These are phyloP conservation scores for Pontoporia blainvillei DNA, from an alignment of 2,113 vertebrate species.

Conservation along the genomic window DNA sequence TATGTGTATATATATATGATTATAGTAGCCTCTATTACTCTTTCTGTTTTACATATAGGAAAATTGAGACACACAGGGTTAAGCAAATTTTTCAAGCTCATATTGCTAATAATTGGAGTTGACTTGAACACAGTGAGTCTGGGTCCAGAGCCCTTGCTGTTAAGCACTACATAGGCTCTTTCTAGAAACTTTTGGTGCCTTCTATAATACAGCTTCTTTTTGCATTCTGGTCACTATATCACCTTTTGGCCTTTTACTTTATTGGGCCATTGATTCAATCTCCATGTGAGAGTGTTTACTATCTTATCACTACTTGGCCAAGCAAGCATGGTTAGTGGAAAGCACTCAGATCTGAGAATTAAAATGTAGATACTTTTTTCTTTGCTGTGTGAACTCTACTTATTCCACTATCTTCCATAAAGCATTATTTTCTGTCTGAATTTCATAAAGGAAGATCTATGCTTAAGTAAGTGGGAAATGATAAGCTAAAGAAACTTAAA, in stretches of 20 bases:
- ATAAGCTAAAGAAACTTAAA: neutral
- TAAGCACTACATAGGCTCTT: neutral
- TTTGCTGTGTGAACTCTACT: neutral
- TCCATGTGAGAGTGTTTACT: neutral
- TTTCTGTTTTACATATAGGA: neutral
- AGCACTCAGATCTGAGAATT: neutral
- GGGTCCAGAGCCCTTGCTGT: neutral
- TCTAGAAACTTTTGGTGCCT: neutral
- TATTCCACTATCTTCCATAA: neutral
- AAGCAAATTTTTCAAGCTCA: neutral
- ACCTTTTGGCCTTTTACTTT: neutral
- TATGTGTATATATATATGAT: neutral
- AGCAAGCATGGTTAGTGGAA: neutral
- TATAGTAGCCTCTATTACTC: neutral
- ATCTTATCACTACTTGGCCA: neutral
- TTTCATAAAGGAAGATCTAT: neutral
- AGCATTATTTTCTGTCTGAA: neutral
- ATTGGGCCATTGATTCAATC: neutral
- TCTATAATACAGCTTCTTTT: neutral
- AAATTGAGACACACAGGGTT: neutral
- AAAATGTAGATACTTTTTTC: neutral
- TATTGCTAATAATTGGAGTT: neutral
- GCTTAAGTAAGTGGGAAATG: neutral
- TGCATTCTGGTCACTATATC: neutral
- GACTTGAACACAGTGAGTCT: neutral